Base-by-base conservation (phyloP, 2,113 vertebrate genomes). In the Eulemur macaco region DNA sequence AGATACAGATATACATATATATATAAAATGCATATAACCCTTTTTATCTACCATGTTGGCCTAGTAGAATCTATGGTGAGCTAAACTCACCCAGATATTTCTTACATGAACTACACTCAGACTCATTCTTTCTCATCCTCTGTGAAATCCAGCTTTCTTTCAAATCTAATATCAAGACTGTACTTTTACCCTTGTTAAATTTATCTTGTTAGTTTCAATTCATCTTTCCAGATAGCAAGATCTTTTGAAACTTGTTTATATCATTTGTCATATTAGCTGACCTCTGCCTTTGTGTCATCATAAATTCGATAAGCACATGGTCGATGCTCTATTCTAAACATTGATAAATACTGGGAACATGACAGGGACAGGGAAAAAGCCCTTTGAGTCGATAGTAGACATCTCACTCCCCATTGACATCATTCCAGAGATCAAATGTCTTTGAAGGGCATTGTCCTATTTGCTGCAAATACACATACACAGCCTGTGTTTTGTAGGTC, bases 191-290 rank as follows among this genome's bases (percentile, higher is more conserved):
- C 60, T 85, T 91, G 66, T 73, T 31, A 91, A 90, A 84, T 56
- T 63, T 34, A 73, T 82, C 82, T 73, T 60, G n/a, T 91, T 95
- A 54, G 66, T 68, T 87, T 85, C 42, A 87, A 66, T 27, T 4
- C 50, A 74, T 78, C 71, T 77, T 95, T 83, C 69, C 89, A 66
- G 56, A 82, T 56, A 93, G 25, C 77, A 86, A 37, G 66, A 73
- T 94, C 73, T 82, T 97, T 45, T 76, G 47, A 89, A 90, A 89
- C 15, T 42, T 97, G 23, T 74, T 94, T 92, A 37, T 71, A 73
- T 82, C 31, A 0, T 76, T 84, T 97, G 81, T 94, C 95, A 74
- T 71, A 74, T 90, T 92, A 77, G 20, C 71, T 94, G 86, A 91
- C 77, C 77, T 96, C 83, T 76, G 56, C 34, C 34, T 52, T 78